Evolutionary conservation across 2,113 vertebrate genomes (phyloP), one percentile per base, ranked within the genome.

Genomic region (Misgurnus mizolepis): DNA sequence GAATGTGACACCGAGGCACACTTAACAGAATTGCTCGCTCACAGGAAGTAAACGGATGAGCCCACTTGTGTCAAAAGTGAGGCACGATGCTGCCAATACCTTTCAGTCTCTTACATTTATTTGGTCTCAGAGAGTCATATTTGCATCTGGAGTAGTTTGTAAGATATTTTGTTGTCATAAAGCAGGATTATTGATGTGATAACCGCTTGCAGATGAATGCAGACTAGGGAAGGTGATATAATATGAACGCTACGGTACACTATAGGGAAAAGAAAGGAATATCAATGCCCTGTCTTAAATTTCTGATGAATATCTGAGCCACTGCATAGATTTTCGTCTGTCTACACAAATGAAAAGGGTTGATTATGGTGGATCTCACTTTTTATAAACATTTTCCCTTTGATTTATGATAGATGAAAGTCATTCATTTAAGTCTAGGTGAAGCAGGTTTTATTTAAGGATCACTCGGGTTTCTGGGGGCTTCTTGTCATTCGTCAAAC

Each of bases 131-230:
- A 4, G 34, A 53, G 45, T 66, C 39, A 66, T 40, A 55, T 66
- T 77, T 77, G 75, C 45, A 77, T 77, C 62, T 66, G 60, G 34
- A 66, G 75, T 77, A 66, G 45, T 65, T 66, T 47, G 27, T 77
- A 66, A 77, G 62, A 66, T 53, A 66, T 66, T 66, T 53, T 2
- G 43, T n/a, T 76, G 62, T 66, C 62, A 66, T 53, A 62, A 66
- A 77, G 47, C 47, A 41, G 47, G 61, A 41, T 77, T 67, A 77
- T 39, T 77, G 62, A 77, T 66, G 49, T 7, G 9, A 77, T 77
- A 55, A 77, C 27, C 6, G 15, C 47, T 77, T 65, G 75, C 55
- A 62, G 43, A 77, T 77, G 45, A 55, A 77, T 66, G 62, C 34
- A 3, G 9, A 15, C 4, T 3, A 40, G 66, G 49, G 43, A 50